Evolutionary conservation across 2,888 invertebrate species (phyloP).

Genomic region (Cacoxenus indagator): DNA sequence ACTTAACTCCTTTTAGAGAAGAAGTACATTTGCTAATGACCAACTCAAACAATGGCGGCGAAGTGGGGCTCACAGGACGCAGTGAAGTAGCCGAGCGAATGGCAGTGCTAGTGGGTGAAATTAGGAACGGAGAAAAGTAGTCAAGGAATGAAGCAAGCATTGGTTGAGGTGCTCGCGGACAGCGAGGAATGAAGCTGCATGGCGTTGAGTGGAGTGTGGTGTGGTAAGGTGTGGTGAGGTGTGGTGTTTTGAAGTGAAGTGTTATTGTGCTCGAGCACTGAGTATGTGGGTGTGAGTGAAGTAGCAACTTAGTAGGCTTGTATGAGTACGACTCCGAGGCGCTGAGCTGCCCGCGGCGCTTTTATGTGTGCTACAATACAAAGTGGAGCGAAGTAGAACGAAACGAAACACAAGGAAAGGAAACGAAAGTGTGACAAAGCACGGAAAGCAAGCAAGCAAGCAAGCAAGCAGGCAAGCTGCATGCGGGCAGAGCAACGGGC

Average conservation of each 20-base stretch:
- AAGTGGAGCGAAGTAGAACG: not conserved
- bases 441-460: too few species aligned
- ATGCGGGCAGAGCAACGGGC: slow-evolving; percentile 28
- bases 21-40: slow-evolving; percentile 64
- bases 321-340: slow-evolving; percentile 17
- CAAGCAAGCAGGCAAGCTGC: too few species aligned
- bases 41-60: slow-evolving; percentile 58
- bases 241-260: slow-evolving; percentile 43
- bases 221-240: too few species aligned
- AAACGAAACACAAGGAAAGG: slow-evolving; percentile 8
- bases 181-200: not conserved
- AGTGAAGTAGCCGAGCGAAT: not conserved
- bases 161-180: too few species aligned
- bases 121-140: too few species aligned
- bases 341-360: slow-evolving; percentile 1
- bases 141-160: slow-evolving; percentile 25
- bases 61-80: not conserved
- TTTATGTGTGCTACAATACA: not conserved
- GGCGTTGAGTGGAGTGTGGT: not conserved
- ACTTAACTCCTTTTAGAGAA: slow-evolving; percentile 62
- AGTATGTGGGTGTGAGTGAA: slow-evolving; percentile 37
- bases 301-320: slow-evolving; percentile 59
- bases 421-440: slow-evolving; percentile 53
- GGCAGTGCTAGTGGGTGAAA: too few species aligned
- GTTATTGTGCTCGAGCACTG: slow-evolving; percentile 1